Base-by-base conservation (phyloP, 2,888 invertebrate species). In the Hyposoter didymator region DNA sequence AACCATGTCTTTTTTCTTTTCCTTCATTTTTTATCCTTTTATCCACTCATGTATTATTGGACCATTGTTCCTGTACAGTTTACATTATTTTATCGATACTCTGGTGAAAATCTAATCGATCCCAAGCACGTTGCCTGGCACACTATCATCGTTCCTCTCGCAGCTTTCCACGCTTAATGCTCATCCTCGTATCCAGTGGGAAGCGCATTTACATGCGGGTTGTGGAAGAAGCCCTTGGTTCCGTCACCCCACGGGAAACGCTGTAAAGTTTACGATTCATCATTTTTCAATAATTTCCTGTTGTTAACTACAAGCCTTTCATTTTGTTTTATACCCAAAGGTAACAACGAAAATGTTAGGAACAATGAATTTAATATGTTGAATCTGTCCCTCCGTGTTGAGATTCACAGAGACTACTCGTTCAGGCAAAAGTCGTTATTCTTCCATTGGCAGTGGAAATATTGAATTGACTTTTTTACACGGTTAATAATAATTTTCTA, bases 181-280 rank as follows among this genome's bases (percentile, higher is more conserved):
- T 66, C 74, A 1, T 85, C 86, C 69, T 90, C 88, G 45, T 85
- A 89, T 70, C 89, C 90, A 22, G 72, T 47, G 0, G 90, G 90
- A 43, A 92, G 74, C 8, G 92, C 84, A 78, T 93, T 93, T 74
- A 73, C 82, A 22, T 52, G 78, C 17, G 93, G 92, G 80, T 93
- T 93, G 87, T 91, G 91, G 78, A 93, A 93, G 0, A 92, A 35
- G 12, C 88, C 70, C 70, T 87, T 91, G 12, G 88, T 86, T 14
- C 93, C 93, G 76, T 93, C 92, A 17, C 91, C 92, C 93, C 93
- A 93, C n/a, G 92, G 91, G 81, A 87, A 93, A 59, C 83, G 89
- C 93, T 93, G 84, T 5, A 59, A 76, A 17, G 17, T 22, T 14
- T 17, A 66, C 10, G 8, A 47, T n/a, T 5, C 0, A 52, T 22